Evolutionary conservation across 2,888 invertebrate species (phyloP).

Genomic region (Pardosa pseudoannulata): DNA sequence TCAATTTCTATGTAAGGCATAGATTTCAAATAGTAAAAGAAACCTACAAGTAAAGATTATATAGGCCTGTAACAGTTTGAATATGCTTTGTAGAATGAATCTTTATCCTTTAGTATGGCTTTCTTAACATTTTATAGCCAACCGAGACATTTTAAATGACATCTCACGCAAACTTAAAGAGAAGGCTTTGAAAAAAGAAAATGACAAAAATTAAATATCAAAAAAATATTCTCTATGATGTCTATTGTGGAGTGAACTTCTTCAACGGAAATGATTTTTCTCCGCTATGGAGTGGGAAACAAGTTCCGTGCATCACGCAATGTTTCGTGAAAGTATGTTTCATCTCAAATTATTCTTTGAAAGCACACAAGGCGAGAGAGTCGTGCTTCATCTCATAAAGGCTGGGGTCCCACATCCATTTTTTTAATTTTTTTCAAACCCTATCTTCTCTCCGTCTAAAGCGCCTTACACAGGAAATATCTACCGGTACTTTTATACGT

Average conservation of each 20-base stretch:
- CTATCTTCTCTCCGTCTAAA: conserved; percentile 22
- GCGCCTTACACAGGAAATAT: conserved; percentile 32
- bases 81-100: background rate
- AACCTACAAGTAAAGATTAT: background rate
- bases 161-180: conserved; percentile 60
- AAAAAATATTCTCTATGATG: conserved; percentile 59
- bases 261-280: conserved; percentile 62
- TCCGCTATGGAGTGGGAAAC: conserved; percentile 64
- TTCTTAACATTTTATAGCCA: conserved; percentile 21
- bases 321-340: conserved; percentile 65
- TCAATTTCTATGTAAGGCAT: no score
- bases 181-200: conserved; percentile 26
- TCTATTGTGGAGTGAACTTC: conserved; percentile 57
- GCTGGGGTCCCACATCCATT: conserved; percentile 33
- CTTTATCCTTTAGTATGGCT: background rate
- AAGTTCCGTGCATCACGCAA: conserved; percentile 65
- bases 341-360: conserved; percentile 70
- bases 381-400: conserved; percentile 64
- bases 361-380: conserved; percentile 45
- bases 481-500: conserved; percentile 10
- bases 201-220: conserved; percentile 57
- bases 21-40: no score
- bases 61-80: background rate
- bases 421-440: background rate
- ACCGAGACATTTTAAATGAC: conserved; percentile 43